Conservation (phyloP, 2,797 vertebrate genomes). For the Urophycis tenuis region DNA sequence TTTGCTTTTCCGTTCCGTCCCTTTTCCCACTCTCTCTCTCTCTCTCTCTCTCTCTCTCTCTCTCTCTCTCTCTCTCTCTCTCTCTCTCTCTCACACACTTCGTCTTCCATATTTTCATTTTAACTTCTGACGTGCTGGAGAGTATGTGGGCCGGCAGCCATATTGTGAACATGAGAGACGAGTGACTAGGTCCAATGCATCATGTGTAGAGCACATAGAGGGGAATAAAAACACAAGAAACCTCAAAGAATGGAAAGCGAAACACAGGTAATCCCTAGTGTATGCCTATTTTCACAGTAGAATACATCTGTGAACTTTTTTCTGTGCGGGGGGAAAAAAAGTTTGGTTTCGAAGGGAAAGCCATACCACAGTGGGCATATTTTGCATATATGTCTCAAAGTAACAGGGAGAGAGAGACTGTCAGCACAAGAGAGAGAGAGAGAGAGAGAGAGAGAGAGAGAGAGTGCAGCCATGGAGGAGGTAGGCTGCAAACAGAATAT, state of each 20-base stretch:
- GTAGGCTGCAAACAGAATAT: background rate
- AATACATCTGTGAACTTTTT: background rate
- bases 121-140: slow-evolving; percentile 14
- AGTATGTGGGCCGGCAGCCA: slow-evolving; percentile 15
- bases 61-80: slow-evolving; percentile 15
- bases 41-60: slow-evolving; percentile 10
- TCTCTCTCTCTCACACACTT: slow-evolving; percentile 19
- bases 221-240: background rate
- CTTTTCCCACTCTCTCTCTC: slow-evolving; percentile 17
- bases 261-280: background rate
- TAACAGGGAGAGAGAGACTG: background rate
- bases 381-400: background rate
- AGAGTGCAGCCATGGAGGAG: background rate
- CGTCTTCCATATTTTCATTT: slow-evolving; percentile 4
- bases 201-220: background rate
- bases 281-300: background rate
- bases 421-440: too few species aligned
- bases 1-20: slow-evolving; percentile 40
- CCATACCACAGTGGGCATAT: background rate
- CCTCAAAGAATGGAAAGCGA: background rate
- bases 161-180: slow-evolving; percentile 26
- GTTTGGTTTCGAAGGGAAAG: background rate
- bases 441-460: background rate
- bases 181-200: slow-evolving; percentile 21
- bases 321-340: background rate